Percentiles rank a stretch among this genome's conserved stretches.
Evolutionary conservation across 2,797 vertebrate genomes (phyloP).

Genomic region (Microctenopoma lineatum): DNA sequence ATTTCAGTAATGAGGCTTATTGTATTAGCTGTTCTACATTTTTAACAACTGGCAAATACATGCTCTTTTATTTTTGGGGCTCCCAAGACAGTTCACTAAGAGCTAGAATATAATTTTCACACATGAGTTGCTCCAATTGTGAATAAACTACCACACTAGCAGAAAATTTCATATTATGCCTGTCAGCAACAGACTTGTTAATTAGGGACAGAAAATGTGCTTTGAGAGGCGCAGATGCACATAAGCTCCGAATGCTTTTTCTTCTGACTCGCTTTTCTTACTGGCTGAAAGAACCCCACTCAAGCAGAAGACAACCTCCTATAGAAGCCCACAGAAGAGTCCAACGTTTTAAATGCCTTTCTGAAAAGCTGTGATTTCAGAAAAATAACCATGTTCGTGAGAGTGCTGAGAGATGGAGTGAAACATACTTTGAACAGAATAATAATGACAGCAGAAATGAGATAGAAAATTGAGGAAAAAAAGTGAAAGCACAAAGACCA

Average conservation of each 20-base stretch:
- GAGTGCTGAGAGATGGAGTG: background rate
- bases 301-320: background rate
- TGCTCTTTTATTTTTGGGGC: slow-evolving; percentile 24
- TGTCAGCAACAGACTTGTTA: slow-evolving; percentile 60
- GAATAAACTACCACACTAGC: slow-evolving; percentile 52
- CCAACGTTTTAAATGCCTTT: slow-evolving; percentile 11
- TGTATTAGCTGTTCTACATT: slow-evolving; percentile 35
- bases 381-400: slow-evolving; percentile 22
- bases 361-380: slow-evolving; percentile 21
- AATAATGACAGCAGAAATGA: slow-evolving; percentile 1
- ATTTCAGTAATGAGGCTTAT: slow-evolving; percentile 24
- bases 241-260: slow-evolving; percentile 20
- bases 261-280: background rate
- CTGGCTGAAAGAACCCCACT: background rate
- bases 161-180: slow-evolving; percentile 48
- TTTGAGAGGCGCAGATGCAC: slow-evolving; percentile 35
- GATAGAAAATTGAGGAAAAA: slow-evolving; percentile 30
- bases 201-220: slow-evolving; percentile 47
- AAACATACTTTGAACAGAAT: slow-evolving; percentile 21
- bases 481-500: slow-evolving; percentile 24
- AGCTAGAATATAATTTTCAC: slow-evolving; percentile 44
- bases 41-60: slow-evolving; percentile 26
- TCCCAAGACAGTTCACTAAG: slow-evolving; percentile 49
- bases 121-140: slow-evolving; percentile 56
- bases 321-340: background rate